Conservation (phyloP, 2,888 invertebrate genomes). For the Diaperis boleti region DNA sequence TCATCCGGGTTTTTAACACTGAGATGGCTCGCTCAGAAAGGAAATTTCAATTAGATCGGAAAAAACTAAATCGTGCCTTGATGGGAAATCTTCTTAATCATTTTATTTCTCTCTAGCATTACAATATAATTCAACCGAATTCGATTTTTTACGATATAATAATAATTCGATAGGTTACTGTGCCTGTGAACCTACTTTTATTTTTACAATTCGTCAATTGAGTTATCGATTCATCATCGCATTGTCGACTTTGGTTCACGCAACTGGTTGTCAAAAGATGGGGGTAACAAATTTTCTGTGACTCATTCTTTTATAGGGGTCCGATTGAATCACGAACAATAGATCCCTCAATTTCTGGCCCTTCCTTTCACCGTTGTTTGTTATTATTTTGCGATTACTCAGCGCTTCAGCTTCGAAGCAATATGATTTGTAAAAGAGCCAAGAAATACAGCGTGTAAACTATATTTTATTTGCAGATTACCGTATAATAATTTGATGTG, state of each 20-base stretch:
- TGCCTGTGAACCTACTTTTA: slow-evolving; percentile 19
- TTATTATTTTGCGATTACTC: slow-evolving; percentile 24
- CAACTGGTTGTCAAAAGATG: slow-evolving; percentile 45
- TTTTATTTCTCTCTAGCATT: slow-evolving; percentile 7
- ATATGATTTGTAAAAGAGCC: slow-evolving; percentile 10
- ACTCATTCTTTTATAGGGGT: slow-evolving; percentile 51
- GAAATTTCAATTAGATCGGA: no score
- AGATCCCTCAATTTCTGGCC: slow-evolving; percentile 45
- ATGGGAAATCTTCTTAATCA: slow-evolving; percentile 2
- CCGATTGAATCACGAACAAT: slow-evolving; percentile 53
- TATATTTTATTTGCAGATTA: no score
- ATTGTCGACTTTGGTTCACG: slow-evolving; percentile 32
- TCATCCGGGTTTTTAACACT: not conserved
- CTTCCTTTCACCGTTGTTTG: slow-evolving; percentile 42
- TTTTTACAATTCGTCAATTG: slow-evolving; percentile 16
- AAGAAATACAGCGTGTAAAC: not conserved
- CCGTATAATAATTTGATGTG: no score
- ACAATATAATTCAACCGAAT: slow-evolving; percentile 18
- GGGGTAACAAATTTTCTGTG: slow-evolving; percentile 52
- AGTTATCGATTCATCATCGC: slow-evolving; percentile 19
- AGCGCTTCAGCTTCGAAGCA: not conserved
- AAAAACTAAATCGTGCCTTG: no score
- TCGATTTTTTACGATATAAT: slow-evolving; percentile 17
- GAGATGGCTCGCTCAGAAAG: not conserved
- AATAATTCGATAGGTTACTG: no score